phyloP scores from a whole-genome alignment of 1,140 invertebrate species.

The Euura saliciscinereae region DNA sequence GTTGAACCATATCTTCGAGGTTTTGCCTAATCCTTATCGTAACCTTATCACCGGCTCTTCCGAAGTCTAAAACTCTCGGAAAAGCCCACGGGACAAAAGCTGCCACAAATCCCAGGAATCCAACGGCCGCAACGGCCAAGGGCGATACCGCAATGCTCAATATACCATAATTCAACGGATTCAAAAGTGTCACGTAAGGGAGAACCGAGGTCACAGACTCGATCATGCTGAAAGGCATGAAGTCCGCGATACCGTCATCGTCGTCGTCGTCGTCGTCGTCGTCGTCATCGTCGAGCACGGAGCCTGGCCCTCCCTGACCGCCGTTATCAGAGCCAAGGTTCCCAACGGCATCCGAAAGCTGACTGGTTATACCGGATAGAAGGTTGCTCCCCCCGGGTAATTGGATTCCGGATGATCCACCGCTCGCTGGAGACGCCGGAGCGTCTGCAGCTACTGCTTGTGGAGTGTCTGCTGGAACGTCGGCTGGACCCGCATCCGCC shows the following conservation, averaged over 20 bases:
- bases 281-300: constrained; percentile 14
- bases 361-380: not conserved
- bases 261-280: constrained; percentile 44
- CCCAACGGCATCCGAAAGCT: constrained; percentile 4
- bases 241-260: constrained; percentile 41
- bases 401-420: not conserved
- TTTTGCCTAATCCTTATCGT: constrained; percentile 30
- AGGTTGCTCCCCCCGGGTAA: not conserved
- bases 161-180: constrained; percentile 53
- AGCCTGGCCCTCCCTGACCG: not conserved
- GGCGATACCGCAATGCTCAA: constrained; percentile 52
- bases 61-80: constrained; percentile 43
- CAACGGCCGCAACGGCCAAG: constrained; percentile 54
- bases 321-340: not conserved
- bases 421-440: not conserved
- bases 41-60: constrained; percentile 31
- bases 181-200: constrained; percentile 47
- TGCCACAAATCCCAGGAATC: constrained; percentile 46
- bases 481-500: not conserved
- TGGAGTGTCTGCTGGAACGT: not conserved
- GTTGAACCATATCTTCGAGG: constrained; percentile 42
- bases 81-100: constrained; percentile 54
- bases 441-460: not conserved
- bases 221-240: constrained; percentile 39
- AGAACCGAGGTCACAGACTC: constrained; percentile 47